These are phyloP conservation scores for Apis florea DNA, from an alignment of 1,140 invertebrate species.

Conservation along the genomic window DNA sequence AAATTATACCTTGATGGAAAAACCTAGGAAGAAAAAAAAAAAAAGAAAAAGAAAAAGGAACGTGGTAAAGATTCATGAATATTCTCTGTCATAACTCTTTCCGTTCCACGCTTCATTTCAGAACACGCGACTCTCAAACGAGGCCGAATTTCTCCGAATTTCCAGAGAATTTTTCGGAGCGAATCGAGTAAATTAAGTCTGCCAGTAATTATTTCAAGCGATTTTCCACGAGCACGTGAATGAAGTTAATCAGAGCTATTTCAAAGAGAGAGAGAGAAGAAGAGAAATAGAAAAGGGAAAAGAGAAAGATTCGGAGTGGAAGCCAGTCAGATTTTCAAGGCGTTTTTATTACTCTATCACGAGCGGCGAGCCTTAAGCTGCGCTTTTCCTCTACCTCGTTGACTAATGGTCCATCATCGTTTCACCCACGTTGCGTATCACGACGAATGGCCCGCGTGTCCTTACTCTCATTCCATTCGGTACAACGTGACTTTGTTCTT, in stretches of 20 bases:
- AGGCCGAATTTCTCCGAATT: not conserved
- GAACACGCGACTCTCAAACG: not conserved
- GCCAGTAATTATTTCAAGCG: constrained; percentile 47
- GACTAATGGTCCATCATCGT: constrained; percentile 57
- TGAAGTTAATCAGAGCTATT: constrained; percentile 24
- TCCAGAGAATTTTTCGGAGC: not conserved
- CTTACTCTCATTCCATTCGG: constrained; percentile 46
- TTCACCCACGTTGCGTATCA: constrained; percentile 22
- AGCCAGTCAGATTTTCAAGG: constrained; percentile 34
- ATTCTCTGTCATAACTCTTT: not conserved
- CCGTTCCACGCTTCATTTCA: constrained; percentile 5
- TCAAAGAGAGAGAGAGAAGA: not conserved
- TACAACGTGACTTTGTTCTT: constrained; percentile 57
- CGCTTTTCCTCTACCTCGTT: constrained; percentile 27
- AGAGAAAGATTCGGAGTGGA: not conserved
- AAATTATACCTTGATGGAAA: not conserved
- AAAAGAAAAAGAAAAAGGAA: not conserved
- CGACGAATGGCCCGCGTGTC: constrained; percentile 32
- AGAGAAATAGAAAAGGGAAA: not conserved
- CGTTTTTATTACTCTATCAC: constrained; percentile 35
- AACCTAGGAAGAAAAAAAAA: not conserved
- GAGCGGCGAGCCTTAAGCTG: constrained; percentile 28
- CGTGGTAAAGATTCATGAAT: not conserved
- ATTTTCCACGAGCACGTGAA: constrained; percentile 16
- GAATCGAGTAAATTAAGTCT: constrained; percentile 8